A percentile compares a stretch with the other conserved stretches of the same genome.
Conservation (phyloP, 2,797 vertebrate genomes). For the Chiropotes sagulatus region DNA sequence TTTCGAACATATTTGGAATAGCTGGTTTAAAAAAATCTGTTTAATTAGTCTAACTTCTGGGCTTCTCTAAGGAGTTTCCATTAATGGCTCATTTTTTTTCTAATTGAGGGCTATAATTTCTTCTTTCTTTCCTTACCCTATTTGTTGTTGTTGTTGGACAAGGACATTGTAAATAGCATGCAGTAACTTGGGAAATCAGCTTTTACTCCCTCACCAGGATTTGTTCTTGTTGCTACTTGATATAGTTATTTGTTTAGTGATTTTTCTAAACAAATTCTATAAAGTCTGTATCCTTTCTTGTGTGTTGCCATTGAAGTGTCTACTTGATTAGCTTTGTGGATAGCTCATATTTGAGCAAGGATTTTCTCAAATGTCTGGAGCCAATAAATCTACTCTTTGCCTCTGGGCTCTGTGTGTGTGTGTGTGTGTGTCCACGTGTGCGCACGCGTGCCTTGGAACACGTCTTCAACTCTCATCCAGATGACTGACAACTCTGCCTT, state of each 20-base stretch:
- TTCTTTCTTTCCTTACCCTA: background rate
- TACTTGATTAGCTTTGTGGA: background rate
- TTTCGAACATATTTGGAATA: background rate
- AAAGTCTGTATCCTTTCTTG: background rate
- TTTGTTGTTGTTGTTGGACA: background rate
- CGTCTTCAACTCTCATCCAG: background rate
- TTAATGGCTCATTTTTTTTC: background rate
- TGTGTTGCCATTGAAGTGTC: background rate
- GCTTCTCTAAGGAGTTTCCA: background rate
- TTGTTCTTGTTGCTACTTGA: background rate
- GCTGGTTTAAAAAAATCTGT: background rate
- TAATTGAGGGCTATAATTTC: background rate
- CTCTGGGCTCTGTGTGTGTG: background rate
- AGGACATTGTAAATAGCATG: background rate
- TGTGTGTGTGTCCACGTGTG: background rate
- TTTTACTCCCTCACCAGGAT: background rate
- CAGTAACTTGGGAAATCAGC: background rate
- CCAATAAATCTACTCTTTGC: background rate
- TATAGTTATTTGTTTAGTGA: background rate
- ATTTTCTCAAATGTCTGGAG: background rate
- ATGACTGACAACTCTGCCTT: background rate
- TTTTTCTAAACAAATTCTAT: background rate
- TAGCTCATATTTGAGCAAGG: background rate
- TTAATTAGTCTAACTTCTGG: background rate
- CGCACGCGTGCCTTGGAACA: no score